These are phyloP conservation scores for Caenorhabditis parvicauda DNA, from an alignment of 2,888 invertebrate genomes.

Conservation along the genomic window DNA sequence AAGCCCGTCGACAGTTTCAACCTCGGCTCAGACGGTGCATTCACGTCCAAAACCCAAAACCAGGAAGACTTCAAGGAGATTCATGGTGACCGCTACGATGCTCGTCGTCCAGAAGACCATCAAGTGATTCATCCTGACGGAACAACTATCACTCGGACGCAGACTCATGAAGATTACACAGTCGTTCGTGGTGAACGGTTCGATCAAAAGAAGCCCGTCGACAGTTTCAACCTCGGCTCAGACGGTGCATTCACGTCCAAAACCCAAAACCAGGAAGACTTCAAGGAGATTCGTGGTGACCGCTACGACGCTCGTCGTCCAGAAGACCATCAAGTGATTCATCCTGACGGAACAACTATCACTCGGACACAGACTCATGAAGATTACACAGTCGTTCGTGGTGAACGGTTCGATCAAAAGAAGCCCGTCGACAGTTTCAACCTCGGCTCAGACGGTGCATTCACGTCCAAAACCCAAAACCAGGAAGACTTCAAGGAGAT, in stretches of 20 bases:
- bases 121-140: slow-evolving; percentile 1
- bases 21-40: neutral
- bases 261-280: slow-evolving; percentile 2
- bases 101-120: neutral
- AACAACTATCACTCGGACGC: neutral
- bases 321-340: neutral
- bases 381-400: slow-evolving; percentile 1
- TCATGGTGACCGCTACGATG: neutral
- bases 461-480: neutral
- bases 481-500: slow-evolving; percentile 1
- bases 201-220: neutral
- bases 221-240: neutral
- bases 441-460: neutral
- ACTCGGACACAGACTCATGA: slow-evolving; percentile 2
- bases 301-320: neutral
- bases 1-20: neutral
- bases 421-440: neutral
- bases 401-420: neutral
- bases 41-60: neutral
- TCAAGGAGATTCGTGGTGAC: neutral
- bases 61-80: slow-evolving; percentile 1
- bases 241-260: slow-evolving; percentile 1
- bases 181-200: slow-evolving; percentile 1
- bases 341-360: neutral
- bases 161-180: slow-evolving; percentile 2